Evolutionary conservation across 1,140 invertebrate species (phyloP).

Genomic region (Chironomus tepperi): DNA sequence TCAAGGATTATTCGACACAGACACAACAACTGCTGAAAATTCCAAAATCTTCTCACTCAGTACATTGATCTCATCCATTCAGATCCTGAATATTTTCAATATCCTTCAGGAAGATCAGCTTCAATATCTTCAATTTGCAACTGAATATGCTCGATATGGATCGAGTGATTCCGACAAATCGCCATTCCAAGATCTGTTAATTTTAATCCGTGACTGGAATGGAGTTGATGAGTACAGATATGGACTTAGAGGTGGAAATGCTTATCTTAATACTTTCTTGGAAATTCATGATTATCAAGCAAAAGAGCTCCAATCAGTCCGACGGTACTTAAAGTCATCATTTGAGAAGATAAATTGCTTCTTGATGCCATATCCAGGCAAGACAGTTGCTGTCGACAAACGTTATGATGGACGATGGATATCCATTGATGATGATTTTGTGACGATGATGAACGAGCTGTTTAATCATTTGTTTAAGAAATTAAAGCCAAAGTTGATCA

Average conservation of each 20-base stretch:
- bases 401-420: not conserved
- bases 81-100: conserved; percentile 47
- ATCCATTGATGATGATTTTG: not conserved
- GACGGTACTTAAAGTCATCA: not conserved
- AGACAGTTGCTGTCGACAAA: not conserved
- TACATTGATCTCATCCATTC: conserved; percentile 40
- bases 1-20: conserved; percentile 58
- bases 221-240: not conserved
- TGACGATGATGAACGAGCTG: not conserved
- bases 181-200: conserved; percentile 27
- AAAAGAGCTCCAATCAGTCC: not conserved
- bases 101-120: conserved; percentile 50
- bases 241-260: conserved; percentile 10
- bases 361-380: not conserved
- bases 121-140: conserved; percentile 44
- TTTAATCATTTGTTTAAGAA: not conserved
- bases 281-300: not conserved
- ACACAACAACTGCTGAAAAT: conserved; percentile 53
- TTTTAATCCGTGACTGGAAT: conserved; percentile 35
- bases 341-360: conserved; percentile 12
- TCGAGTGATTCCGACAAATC: not conserved
- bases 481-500: not conserved
- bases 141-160: conserved; percentile 25
- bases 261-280: not conserved
- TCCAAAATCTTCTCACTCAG: conserved; percentile 55